Conservation (phyloP, 2,113 vertebrate species). For the Casuarius casuarius region DNA sequence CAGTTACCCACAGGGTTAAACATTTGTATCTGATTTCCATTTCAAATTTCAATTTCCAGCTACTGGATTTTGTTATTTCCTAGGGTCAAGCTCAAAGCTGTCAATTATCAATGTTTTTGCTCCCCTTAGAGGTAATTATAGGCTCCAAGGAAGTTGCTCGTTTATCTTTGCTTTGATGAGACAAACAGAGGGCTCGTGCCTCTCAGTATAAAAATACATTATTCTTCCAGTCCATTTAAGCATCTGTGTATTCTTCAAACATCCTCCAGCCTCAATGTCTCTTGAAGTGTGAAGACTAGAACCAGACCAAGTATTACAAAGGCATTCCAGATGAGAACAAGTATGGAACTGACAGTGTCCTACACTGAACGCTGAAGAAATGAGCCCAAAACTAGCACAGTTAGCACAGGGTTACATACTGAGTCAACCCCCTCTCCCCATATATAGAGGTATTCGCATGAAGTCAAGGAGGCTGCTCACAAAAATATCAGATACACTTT, state of each 20-base stretch:
- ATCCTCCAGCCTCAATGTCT: not conserved
- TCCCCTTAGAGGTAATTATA: conserved; percentile 51
- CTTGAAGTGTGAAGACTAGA: not conserved
- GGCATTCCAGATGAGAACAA: not conserved
- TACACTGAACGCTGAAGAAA: not conserved
- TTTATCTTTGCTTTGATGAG: conserved; percentile 62
- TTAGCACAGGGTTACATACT: not conserved
- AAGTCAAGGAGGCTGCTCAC: not conserved
- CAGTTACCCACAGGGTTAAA: conserved; percentile 16
- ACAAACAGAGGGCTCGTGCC: conserved; percentile 20
- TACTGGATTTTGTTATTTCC: conserved; percentile 46
- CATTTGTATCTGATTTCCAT: not conserved
- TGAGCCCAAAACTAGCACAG: not conserved
- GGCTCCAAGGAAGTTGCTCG: conserved; percentile 3
- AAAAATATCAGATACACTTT: not conserved
- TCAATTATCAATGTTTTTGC: conserved; percentile 53
- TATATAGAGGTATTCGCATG: not conserved
- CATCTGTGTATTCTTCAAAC: not conserved
- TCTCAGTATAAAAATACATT: not conserved
- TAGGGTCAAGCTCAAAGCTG: conserved; percentile 50
- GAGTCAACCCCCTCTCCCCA: not conserved
- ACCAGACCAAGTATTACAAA: not conserved
- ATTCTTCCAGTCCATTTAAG: conserved; percentile 48
- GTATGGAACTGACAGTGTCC: not conserved
- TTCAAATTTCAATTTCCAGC: conserved; percentile 8